These are phyloP conservation scores for Mobula birostris DNA, from an alignment of 2,113 vertebrate species.

Conservation along the genomic window DNA sequence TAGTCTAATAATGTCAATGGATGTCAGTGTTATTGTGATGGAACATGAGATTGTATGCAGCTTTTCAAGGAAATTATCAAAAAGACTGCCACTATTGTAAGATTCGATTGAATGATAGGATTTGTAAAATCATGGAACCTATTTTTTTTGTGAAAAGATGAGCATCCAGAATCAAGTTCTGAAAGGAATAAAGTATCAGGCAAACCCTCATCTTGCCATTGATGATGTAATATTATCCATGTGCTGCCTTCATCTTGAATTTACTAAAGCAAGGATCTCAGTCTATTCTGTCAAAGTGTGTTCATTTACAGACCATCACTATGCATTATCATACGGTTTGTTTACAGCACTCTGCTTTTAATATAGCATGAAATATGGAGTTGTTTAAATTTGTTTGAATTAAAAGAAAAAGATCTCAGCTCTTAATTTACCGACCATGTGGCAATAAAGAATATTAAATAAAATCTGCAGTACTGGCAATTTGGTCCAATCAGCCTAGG, in stretches of 20 bases:
- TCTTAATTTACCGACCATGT: not conserved
- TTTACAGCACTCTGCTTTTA: slow-evolving; percentile 1
- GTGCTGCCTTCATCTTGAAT: slow-evolving; percentile 7
- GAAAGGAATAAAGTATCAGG: not conserved
- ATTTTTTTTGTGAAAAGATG: not conserved
- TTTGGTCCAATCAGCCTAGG: not conserved
- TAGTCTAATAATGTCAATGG: not conserved
- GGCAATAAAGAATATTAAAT: not conserved
- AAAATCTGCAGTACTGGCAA: not conserved
- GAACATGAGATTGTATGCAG: not conserved
- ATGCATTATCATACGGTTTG: not conserved
- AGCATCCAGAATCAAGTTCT: not conserved
- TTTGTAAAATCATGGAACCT: not conserved
- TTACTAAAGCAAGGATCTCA: not conserved
- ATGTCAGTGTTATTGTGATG: not conserved
- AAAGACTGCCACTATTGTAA: not conserved
- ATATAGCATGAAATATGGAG: not conserved
- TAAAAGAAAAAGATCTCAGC: not conserved
- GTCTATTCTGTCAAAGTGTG: not conserved
- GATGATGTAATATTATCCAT: not conserved
- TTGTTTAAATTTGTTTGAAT: not conserved
- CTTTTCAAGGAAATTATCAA: not conserved
- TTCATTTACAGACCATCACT: not conserved
- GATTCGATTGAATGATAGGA: not conserved
- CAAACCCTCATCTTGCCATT: not conserved